Evolutionary conservation across 64 coral and sea anemone genomes (phyloP), one percentile per base, ranked within the genome.

Genomic region (Anthopleura sola): DNA sequence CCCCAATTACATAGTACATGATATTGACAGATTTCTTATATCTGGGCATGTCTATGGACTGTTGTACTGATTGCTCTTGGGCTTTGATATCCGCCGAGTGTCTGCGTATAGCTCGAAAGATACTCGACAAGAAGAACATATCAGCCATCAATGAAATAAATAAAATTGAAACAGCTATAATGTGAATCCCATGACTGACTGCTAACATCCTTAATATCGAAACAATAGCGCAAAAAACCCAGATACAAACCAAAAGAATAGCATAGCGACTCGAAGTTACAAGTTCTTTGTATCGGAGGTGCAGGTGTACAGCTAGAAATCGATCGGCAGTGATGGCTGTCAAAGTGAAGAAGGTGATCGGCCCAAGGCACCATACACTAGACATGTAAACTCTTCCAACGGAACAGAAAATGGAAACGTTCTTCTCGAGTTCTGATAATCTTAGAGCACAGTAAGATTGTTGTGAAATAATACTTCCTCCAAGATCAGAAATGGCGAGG

Each of bases 11-110:
- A 53, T 83, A 89, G 33, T 82, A 60, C 87, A 83, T 89, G 18
- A 60, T 89, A 20, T 82, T 46, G 2, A 89, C 79, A 17, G 87
- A 89, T 29, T 82, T 89, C 29, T 54, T 89, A 58, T 89, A 89
- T 39, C 79, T 89, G 36, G 60, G 60, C 78, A 83, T 83, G 40
- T 89, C 82, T 60, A 82, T 33, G 7, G 38, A 44, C 18, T 74
- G 26, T 66, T 66, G 69, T 16, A 55, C 78, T 36, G 78, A 89
- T 9, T 49, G 78, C 16, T 46, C 68, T 26, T 82, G 78, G 23
- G 87, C 44, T 53, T 36, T 39, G 18, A 89, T 89, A 23, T 89
- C 79, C 10, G 37, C 71, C 7, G 40, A 81, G 38, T 89, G 87
- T 2, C 79, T 44, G 7, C 64, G 57, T 17, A 83, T 46, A 16